These are phyloP conservation scores for Tapirus indicus DNA, from an alignment of 2,797 vertebrate species.

Conservation along the genomic window DNA sequence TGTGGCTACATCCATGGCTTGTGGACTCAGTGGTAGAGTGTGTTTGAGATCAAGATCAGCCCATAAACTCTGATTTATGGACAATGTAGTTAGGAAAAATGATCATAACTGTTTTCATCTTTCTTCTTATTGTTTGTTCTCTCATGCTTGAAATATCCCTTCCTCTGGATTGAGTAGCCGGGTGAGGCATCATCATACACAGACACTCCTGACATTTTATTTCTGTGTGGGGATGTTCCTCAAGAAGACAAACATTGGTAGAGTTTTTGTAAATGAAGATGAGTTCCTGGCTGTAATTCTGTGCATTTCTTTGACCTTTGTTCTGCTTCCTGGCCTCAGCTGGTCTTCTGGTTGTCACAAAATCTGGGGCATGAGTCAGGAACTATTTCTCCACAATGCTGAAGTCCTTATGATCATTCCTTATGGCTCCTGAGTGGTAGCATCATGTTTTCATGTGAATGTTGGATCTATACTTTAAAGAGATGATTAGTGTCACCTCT, in stretches of 20 bases:
- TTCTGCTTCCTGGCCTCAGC: not conserved
- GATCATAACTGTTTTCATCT: not conserved
- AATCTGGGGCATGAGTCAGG: not conserved
- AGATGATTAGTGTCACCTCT: no score
- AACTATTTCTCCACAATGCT: not conserved
- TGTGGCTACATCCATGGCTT: no score
- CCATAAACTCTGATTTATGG: no score
- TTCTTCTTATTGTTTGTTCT: not conserved
- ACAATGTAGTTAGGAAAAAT: no score
- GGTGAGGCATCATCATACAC: not conserved
- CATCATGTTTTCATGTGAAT: not conserved
- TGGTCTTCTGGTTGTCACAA: no score
- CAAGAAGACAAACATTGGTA: no score
- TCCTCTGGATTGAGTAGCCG: not conserved
- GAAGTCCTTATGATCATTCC: not conserved
- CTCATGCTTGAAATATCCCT: not conserved
- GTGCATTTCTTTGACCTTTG: no score
- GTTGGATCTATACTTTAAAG: not conserved
- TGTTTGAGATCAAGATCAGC: no score
- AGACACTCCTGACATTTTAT: not conserved
- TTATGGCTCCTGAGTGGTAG: not conserved
- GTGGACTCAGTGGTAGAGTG: no score
- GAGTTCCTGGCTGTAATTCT: not conserved
- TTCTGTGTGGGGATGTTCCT: not conserved
- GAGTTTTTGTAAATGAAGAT: not conserved